Evolutionary conservation across 2,888 invertebrate species (phyloP).

Genomic region (Drosophila colorata): DNA sequence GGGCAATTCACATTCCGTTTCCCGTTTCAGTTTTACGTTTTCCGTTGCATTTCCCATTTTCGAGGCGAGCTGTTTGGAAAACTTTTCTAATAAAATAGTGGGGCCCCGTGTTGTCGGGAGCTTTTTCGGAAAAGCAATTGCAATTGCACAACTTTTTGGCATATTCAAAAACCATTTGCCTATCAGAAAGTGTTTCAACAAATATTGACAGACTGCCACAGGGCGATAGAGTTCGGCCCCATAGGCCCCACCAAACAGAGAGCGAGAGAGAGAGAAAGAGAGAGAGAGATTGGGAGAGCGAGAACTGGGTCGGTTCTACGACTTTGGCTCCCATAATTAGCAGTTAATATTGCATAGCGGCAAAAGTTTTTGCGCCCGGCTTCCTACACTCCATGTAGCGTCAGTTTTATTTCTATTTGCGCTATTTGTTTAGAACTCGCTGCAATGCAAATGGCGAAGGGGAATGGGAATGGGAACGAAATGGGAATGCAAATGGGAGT

Average conservation of each 20-base stretch:
- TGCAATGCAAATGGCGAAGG: conserved; percentile 23
- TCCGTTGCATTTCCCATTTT: conserved; percentile 33
- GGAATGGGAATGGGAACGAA: conserved; percentile 19
- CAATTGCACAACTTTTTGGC: conserved; percentile 74
- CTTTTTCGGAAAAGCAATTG: conserved; percentile 64
- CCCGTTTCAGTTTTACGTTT: conserved; percentile 20
- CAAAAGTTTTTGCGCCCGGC: conserved; percentile 63
- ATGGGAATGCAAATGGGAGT: conserved; percentile 18
- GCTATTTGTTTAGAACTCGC: conserved; percentile 72
- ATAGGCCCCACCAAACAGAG: not conserved
- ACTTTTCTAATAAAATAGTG: conserved; percentile 79
- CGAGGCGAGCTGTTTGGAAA: conserved; percentile 43
- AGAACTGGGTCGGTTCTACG: conserved; percentile 53
- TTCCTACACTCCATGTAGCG: conserved; percentile 37
- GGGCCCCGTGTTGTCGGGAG: conserved; percentile 31
- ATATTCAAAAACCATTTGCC: conserved; percentile 79
- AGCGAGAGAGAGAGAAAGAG: not conserved
- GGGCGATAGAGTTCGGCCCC: conserved; percentile 41
- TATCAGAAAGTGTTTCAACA: conserved; percentile 82
- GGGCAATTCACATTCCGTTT: conserved; percentile 26
- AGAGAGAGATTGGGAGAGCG: not conserved
- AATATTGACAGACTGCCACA: conserved; percentile 82
- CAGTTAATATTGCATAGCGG: conserved; percentile 78
- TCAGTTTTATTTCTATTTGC: conserved; percentile 74
- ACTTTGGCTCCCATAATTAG: conserved; percentile 68